Base-by-base conservation (phyloP, 2,797 vertebrate genomes). In the Typhlichthys eigenmanni region DNA sequence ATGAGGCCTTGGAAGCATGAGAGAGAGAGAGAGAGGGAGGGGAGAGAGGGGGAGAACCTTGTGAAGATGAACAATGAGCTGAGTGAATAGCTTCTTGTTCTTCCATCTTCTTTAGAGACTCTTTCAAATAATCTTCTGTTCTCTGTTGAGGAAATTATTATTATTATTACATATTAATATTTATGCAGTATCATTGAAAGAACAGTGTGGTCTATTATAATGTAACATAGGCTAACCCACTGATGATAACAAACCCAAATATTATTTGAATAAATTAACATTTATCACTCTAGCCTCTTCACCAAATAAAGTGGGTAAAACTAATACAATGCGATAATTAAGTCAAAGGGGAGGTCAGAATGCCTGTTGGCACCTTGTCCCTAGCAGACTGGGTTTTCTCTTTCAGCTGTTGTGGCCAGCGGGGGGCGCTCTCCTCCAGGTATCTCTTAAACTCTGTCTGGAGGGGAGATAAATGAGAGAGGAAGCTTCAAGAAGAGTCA, bases 371-470 rank as follows among this genome's bases (percentile, higher is more conserved):
- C 74, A 89, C 91, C 85, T 84, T 87, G 16, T 46, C 80, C 55
- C 84, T 79, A 49, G 81, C 75, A 29, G 74, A 54, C 52, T 74
- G 62, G 48, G 70, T 84, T 62, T 87, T 84, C 66, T 90, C 76
- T 60, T 78, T 66, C 46, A 90, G 66, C 55, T 85, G 85, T 75
- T 88, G 79, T 59, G 86, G 64, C 90, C 90, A 90, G 58, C 47
- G 68, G 3, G 85, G 79, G 24, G 62, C 62, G 48, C 17, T 87
- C 71, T 88, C 84, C 57, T 87, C 75, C 61, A 93, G 74, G 62
- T 87, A 89, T 11, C 54, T 67, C 58, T 91, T 88, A 75, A 92
- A 93, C 56, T 91, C 89, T 47, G 73, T 68, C 93, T 94, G 78
- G 1, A 76, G 47, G n/a, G 50, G 13, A 17, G 53, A 55, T 5